Percentiles rank a stretch among this genome's conserved stretches.
Evolutionary conservation across 2,888 invertebrate species (phyloP).

Genomic region (Chrysolina americana): DNA sequence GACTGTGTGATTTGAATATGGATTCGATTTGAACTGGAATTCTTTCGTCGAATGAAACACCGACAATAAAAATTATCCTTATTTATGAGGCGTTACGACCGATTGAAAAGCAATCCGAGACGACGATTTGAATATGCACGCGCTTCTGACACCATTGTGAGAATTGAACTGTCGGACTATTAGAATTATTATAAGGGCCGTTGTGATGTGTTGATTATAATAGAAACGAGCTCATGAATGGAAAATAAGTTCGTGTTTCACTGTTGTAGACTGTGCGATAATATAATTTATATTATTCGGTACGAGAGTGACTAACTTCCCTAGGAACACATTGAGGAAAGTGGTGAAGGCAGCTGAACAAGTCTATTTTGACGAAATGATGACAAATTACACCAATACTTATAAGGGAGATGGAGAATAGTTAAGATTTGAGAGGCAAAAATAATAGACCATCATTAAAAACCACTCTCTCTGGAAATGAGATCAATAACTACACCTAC

Average conservation of each 20-base stretch:
- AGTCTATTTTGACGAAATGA: too few species aligned
- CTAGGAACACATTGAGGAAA: too few species aligned
- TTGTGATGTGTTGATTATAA: not conserved
- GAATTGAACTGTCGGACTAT: conserved; percentile 1
- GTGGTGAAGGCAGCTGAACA: too few species aligned
- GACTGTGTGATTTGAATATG: conserved; percentile 35
- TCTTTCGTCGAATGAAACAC: conserved; percentile 14
- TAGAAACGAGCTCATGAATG: not conserved
- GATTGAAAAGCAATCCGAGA: conserved; percentile 55
- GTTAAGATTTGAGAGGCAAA: too few species aligned
- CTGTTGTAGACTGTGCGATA: too few species aligned
- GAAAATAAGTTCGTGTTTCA: not conserved
- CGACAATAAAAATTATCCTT: conserved; percentile 44
- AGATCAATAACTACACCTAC: too few species aligned
- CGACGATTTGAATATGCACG: conserved; percentile 45
- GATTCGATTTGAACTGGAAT: conserved; percentile 34
- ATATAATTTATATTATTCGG: too few species aligned
- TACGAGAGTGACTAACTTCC: too few species aligned
- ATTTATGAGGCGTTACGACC: conserved; percentile 46
- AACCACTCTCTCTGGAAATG: too few species aligned
- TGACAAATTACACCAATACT: too few species aligned
- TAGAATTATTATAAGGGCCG: not conserved
- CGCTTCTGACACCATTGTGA: conserved; percentile 34
- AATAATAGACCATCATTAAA: too few species aligned
- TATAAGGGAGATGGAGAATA: too few species aligned